Percentiles rank a stretch among this genome's conserved stretches.
phyloP scores from a whole-genome alignment of 2,797 vertebrate species.

The Helarctos malayanus region DNA sequence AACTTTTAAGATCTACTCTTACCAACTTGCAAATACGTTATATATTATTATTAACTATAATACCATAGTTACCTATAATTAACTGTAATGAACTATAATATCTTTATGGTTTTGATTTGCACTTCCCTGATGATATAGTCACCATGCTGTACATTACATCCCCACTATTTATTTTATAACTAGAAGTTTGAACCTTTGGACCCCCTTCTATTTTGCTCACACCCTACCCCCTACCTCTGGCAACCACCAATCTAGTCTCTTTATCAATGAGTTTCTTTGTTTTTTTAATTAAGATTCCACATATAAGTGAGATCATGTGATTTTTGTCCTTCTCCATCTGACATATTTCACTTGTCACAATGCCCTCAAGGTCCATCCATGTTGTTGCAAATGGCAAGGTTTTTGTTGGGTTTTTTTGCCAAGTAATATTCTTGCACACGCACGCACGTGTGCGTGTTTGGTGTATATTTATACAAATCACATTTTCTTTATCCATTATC shows the following conservation, averaged over 20 bases:
- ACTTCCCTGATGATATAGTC: background rate
- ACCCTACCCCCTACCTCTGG: background rate
- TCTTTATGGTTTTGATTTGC: background rate
- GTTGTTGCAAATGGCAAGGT: background rate
- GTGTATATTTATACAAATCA: background rate
- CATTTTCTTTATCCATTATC: background rate
- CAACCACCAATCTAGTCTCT: background rate
- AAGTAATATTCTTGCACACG: background rate
- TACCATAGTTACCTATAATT: background rate
- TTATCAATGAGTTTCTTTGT: background rate
- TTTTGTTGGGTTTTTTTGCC: background rate
- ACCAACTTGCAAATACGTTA: background rate
- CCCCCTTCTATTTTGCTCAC: background rate
- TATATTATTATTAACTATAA: background rate
- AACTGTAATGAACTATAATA: background rate
- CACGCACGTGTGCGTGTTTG: background rate
- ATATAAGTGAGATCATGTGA: background rate
- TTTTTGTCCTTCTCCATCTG: background rate
- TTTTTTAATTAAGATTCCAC: background rate
- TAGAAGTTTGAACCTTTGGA: background rate
- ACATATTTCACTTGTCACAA: background rate
- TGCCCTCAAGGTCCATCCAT: background rate
- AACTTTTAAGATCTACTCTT: background rate
- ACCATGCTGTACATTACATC: background rate
- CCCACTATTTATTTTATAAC: background rate